A percentile compares a stretch with the other conserved stretches of the same genome.
Conservation (phyloP, 2,888 invertebrate genomes). For the Xanthia icteritia region DNA sequence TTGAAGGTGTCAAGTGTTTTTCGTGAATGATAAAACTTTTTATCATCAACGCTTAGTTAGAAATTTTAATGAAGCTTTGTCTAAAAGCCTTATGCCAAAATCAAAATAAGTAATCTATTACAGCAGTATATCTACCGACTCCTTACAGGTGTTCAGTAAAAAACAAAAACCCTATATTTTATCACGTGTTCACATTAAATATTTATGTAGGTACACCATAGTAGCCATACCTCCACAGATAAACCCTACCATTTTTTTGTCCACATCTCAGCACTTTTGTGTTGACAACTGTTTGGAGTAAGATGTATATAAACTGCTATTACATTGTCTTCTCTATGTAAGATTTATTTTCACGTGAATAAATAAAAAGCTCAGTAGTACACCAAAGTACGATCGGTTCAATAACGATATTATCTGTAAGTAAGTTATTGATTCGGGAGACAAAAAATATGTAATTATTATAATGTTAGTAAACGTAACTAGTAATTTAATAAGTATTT, state of each 20-base stretch:
- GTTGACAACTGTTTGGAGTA: conserved; percentile 21
- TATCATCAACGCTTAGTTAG: conserved; percentile 46
- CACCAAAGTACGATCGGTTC: conserved; percentile 63
- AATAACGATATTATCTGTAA: conserved; percentile 56
- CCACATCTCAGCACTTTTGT: neutral
- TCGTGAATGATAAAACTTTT: conserved; percentile 51
- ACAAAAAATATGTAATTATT: conserved; percentile 58
- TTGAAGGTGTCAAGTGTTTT: conserved; percentile 53
- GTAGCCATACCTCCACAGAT: neutral
- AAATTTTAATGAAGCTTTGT: conserved; percentile 50
- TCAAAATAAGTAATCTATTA: conserved; percentile 44
- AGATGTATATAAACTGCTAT: conserved; percentile 11
- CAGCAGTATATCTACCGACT: conserved; percentile 19
- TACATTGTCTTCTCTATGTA: conserved; percentile 25
- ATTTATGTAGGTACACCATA: neutral
- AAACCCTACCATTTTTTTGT: neutral
- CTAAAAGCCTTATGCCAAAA: conserved; percentile 67
- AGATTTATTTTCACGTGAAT: conserved; percentile 35
- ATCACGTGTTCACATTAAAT: neutral
- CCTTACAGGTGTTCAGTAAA: neutral
- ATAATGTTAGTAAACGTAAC: conserved; percentile 47
- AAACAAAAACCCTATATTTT: neutral
- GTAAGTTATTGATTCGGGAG: conserved; percentile 56
- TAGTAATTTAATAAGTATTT: conserved; percentile 49
- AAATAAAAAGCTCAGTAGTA: conserved; percentile 48